Evolutionary conservation across 2,888 invertebrate genomes (phyloP), one percentile per base, ranked within the genome.

Genomic region (Timema podura): DNA sequence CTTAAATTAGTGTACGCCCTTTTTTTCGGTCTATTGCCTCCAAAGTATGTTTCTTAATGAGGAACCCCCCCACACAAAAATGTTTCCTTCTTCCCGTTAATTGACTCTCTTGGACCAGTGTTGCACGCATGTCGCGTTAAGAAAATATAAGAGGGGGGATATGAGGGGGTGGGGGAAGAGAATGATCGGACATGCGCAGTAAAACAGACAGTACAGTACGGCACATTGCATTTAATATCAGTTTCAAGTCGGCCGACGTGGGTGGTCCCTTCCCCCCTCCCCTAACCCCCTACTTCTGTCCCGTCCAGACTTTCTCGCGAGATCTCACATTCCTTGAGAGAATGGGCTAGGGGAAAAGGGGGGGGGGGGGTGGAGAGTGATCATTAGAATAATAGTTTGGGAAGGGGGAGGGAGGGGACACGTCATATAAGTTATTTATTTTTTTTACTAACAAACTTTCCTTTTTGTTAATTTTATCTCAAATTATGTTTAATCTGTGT

Each of bases 181-280:
- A 30, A 30, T 30, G 30, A 30, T 30, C 30, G 30, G 30, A 30
- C 30, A 30, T 30, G 30, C 30, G 30, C 30, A 30, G 30, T 30
- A 30, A 30, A 30, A 30, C 30, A 30, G 30, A 30, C 61, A 15
- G 44, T 45, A 44, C 61, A 61, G 61, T 44, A 61, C 61, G 61
- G 61, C 61, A 61, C 61, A 61, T 61, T 61, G 61, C 61, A 61
- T 61, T 61, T 61, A 61, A 61, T 61, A 61, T 61, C 61, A 61
- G 61, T 61, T 61, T 61, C 61, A 61, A 61, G 61, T 61, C 44
- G 61, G 44, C 45, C 61, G 44, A 61, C 61, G 30, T 61, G 61
- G 61, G 61, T 61, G 61, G 61, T 44, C 61, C 61, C 30, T 51
- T 51, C 51, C 3, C 51, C n/a, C 30, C 30, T 30, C 61, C 44